Percentiles rank a stretch among this genome's conserved stretches.
phyloP scores from a whole-genome alignment of 2,888 invertebrate species.

The Callyntrura sp. region DNA sequence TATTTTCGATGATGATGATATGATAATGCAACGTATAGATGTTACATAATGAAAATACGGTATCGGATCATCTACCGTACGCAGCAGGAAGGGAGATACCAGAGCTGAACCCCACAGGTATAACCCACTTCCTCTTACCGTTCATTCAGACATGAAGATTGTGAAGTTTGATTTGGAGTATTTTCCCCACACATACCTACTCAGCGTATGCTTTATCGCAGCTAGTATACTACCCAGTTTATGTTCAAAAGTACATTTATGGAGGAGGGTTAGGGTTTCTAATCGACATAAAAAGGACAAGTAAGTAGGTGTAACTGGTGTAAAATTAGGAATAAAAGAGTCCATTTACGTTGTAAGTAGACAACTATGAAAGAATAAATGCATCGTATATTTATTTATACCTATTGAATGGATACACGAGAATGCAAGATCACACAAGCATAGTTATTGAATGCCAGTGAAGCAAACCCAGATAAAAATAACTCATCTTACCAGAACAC shows the following conservation, averaged over 20 bases:
- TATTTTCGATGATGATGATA: background rate
- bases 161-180: conserved; percentile 63
- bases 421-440: background rate
- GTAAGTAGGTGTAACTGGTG: conserved; percentile 65
- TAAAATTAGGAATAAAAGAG: conserved; percentile 63
- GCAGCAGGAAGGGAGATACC: conserved; percentile 72
- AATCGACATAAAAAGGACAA: conserved; percentile 58
- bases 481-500: conserved; percentile 39
- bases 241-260: background rate
- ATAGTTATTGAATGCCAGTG: background rate
- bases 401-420: background rate
- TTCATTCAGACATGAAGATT: conserved; percentile 71
- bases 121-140: conserved; percentile 74
- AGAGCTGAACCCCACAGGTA: conserved; percentile 52
- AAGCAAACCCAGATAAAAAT: conserved; percentile 23
- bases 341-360: background rate
- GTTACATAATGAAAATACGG: conserved; percentile 53
- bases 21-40: background rate
- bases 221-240: background rate
- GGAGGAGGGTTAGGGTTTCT: conserved; percentile 33
- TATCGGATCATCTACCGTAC: conserved; percentile 52
- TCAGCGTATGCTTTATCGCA: background rate
- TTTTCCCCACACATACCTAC: conserved; percentile 42
- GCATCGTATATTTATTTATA: background rate
- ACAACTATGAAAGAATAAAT: background rate